Base-by-base conservation (phyloP, 2,797 vertebrate species). In the Tenualosa thibaudeaui region DNA sequence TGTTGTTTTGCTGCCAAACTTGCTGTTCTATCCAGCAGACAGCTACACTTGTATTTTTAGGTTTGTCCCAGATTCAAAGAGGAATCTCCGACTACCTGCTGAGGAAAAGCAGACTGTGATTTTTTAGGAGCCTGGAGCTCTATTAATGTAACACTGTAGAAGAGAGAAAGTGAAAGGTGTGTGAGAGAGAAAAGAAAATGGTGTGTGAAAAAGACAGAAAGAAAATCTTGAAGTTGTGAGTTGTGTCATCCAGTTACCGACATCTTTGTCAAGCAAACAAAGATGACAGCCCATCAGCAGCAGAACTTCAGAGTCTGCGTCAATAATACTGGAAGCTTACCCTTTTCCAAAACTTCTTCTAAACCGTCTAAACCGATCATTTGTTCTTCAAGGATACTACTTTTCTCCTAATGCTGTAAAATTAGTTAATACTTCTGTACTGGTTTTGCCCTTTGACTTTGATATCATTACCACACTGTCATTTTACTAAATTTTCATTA, bases 11-110 rank as follows among this genome's bases (percentile, higher is more conserved):
- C 17, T 46, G 40, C 24, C 46, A 86, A 81, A 56, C 54, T 54
- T 53, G 26, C 46, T 82, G 68, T 53, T 85, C 82, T 84, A 82
- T 60, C 19, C 75, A 78, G 31, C 60, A 84, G 83, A 85, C 65
- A 22, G 65, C 10, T 24, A 54, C 46, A 54, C 82, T 81, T 81
- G 26, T 88, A 90, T 91, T 90, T 91, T 86, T 90, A 89, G 84
- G 86, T 81, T 31, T 50, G 90, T 86, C 86, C 90, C 87, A 89
- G 84, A 87, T 91, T 85, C 85, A 56, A 78, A 46, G 60, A 85
- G 88, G 85, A 82, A 89, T 85, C 81, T 89, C 85, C 78, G 13
- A 19, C 83, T 56, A 43, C 85, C 86, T 86, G 15, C 40, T 8
- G 37, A 46, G 71, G 71, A 78, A 78, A 78, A 22, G 37, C 37